These are phyloP conservation scores for Pipra filicauda DNA, from an alignment of 2,113 vertebrate genomes.

Conservation along the genomic window DNA sequence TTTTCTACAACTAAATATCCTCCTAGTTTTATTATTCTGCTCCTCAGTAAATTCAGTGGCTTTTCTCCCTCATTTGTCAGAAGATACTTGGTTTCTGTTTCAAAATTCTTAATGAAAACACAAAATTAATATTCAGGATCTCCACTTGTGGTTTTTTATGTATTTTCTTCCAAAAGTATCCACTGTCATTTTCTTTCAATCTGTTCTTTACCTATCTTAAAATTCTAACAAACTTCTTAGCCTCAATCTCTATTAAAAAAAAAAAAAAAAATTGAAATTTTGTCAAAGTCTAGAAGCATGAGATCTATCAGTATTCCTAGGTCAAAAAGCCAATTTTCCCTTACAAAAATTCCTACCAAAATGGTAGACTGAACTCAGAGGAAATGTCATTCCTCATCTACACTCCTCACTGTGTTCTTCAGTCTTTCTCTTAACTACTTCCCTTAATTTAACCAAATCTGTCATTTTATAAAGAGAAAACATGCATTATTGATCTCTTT, in stretches of 20 bases:
- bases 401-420: not conserved
- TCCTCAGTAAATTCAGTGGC: not conserved
- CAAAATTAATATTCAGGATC: not conserved
- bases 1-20: not conserved
- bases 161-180: not conserved
- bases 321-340: rapidly evolving
- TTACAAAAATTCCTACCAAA: not conserved
- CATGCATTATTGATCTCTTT: not conserved
- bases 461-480: not conserved
- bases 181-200: not conserved
- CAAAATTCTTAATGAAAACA: not conserved
- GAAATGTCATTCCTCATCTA: not conserved
- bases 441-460: not conserved
- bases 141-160: not conserved
- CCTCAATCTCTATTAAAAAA: not conserved
- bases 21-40: not conserved
- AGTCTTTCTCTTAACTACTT: not conserved
- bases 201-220: not conserved
- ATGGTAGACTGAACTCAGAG: not conserved
- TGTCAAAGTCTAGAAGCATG: not conserved
- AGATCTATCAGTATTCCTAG: not conserved
- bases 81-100: not conserved
- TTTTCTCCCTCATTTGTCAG: not conserved
- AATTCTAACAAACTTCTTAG: not conserved
- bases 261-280: not conserved